Conservation (phyloP, 2,888 invertebrate genomes). For the Hyposoter didymator region DNA sequence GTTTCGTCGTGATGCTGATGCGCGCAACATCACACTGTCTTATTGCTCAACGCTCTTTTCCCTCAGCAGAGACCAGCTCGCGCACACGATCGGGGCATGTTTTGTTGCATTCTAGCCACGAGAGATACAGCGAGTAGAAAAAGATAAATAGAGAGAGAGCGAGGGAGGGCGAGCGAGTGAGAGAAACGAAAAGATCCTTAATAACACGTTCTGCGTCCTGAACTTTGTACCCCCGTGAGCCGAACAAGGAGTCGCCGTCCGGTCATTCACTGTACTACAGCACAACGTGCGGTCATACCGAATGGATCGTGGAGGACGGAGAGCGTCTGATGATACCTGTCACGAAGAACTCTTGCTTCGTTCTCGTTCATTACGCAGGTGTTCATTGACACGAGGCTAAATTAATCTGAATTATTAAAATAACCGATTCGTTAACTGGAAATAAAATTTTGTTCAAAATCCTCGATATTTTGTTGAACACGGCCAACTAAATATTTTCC, state of each 20-base stretch:
- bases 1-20: conserved; percentile 50
- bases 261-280: conserved; percentile 38
- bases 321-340: conserved; percentile 29
- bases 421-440: too few species aligned
- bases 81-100: conserved; percentile 26
- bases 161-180: not conserved
- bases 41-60: conserved; percentile 70
- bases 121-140: conserved; percentile 52
- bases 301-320: conserved; percentile 18
- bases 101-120: conserved; percentile 66
- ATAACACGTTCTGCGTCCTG: conserved; percentile 78
- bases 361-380: conserved; percentile 22
- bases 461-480: too few species aligned
- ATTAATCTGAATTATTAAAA: conserved; percentile 2
- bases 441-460: too few species aligned
- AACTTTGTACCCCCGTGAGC: conserved; percentile 73
- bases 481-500: too few species aligned
- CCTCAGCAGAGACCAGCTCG: conserved; percentile 49
- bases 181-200: conserved; percentile 71
- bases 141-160: not conserved
- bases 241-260: conserved; percentile 64
- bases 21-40: conserved; percentile 55
- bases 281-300: conserved; percentile 17
- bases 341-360: conserved; percentile 15
- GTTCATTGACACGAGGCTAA: not conserved